Conservation (phyloP, 2,113 vertebrate genomes). For the Hippolais icterina region DNA sequence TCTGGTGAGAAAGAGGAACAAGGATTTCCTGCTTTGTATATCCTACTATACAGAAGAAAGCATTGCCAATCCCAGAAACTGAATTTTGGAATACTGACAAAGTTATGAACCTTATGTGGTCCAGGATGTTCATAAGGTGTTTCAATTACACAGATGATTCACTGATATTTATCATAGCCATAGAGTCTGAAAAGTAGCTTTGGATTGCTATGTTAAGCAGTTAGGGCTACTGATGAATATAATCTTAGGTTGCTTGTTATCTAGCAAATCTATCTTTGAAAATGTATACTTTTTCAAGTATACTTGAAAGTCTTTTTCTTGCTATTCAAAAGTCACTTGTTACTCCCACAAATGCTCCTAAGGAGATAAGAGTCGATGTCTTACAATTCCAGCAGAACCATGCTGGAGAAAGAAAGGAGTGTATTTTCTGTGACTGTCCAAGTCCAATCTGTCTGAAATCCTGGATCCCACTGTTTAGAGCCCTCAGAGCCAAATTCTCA, state of each 20-base stretch:
- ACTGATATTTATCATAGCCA: background rate
- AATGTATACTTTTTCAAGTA: background rate
- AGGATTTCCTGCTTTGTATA: slow-evolving; percentile 23
- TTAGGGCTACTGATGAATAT: background rate
- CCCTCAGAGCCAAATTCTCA: background rate
- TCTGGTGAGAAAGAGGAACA: background rate
- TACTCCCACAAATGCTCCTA: background rate
- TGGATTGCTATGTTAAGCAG: background rate
- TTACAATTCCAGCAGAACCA: background rate
- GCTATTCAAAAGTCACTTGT: background rate
- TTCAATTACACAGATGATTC: slow-evolving; percentile 29
- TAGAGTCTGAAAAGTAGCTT: background rate
- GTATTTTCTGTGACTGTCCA: background rate
- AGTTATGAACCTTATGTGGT: background rate
- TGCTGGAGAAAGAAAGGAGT: background rate
- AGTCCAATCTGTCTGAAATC: background rate
- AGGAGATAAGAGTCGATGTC: background rate
- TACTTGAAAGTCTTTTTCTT: background rate
- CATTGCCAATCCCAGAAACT: background rate
- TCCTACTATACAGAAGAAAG: background rate
- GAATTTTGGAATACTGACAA: background rate
- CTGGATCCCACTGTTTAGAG: background rate
- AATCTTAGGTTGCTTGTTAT: background rate
- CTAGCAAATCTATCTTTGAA: background rate
- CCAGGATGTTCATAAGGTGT: background rate